Evolutionary conservation across 1,140 invertebrate genomes (phyloP), one percentile per base, ranked within the genome.

Genomic region (Lepidotrigona ventralis): DNA sequence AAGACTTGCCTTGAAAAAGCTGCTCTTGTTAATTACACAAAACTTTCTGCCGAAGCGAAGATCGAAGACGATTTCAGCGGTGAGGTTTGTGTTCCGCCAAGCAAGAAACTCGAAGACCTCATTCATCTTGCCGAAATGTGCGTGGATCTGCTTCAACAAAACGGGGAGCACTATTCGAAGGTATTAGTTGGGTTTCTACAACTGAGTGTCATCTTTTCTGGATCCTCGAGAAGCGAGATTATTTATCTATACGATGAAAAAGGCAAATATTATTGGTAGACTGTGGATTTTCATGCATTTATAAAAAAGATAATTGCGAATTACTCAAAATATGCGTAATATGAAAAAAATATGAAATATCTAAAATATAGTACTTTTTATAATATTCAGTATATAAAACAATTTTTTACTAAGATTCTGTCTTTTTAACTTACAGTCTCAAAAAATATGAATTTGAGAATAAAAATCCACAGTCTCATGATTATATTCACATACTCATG

Each of bases 111-210:
- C 23, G 99, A 99, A 93, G 98, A 99, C 93, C 95, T 99, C 26
- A 99, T 99, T 91, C 98, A 98, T 92, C 95, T 99, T 73, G 98
- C 99, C 23, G 99, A 99, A 93, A 95, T 99, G 17, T 99, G 99
- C 94, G 99, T 99, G 63, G 99, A 99, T 94, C 96, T 99, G 19
- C 95, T 99, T 68, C 99, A 99, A 93, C 99, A 99, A 94, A 99
- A 99, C 93, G 99, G 99, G 95, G 99, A 99, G 94, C 98, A 99
- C 94, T 99, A 99, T 95, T 98, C 99, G 85, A 99, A 99, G 98
- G 99, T 99, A 97, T 94, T 94, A 95, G 95, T 93, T 92, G 90
- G 91, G 92, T 94, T 93, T 93, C 93, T 94, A 92, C 90, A 92
- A 92, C 89, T 93, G 89, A 93, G 86, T 94, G 92, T 93, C 90